Evolutionary conservation across 2,797 vertebrate genomes (phyloP).

Genomic region (Chiroxiphia lanceolata): DNA sequence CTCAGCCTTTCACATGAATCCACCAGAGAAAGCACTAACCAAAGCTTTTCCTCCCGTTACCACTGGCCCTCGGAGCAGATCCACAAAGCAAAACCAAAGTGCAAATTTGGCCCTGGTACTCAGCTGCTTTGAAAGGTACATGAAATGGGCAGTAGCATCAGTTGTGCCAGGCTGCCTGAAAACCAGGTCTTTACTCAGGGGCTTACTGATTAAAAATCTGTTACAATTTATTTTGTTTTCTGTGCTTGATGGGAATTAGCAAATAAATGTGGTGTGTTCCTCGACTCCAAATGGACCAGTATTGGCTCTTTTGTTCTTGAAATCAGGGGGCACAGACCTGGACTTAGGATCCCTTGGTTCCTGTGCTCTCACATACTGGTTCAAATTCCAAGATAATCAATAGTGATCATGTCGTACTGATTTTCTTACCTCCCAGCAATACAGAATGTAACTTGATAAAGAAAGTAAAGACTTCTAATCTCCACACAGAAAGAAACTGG

Average conservation of each 20-base stretch:
- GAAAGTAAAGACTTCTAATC: not conserved
- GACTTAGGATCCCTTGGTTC: not conserved
- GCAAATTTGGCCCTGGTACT: not conserved
- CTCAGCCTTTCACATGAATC: not conserved
- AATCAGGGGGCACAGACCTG: not conserved
- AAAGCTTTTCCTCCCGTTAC: not conserved
- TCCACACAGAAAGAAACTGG: not conserved
- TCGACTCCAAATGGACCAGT: not conserved
- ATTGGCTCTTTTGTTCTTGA: not conserved
- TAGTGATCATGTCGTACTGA: not conserved
- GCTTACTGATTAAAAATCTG: not conserved
- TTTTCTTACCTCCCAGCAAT: not conserved
- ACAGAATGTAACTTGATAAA: not conserved
- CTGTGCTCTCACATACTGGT: rapidly evolving
- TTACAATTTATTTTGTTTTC: not conserved
- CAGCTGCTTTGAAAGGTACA: not conserved
- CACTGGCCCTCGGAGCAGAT: not conserved
- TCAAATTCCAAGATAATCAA: not conserved
- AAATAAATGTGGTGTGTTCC: not conserved
- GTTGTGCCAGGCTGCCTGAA: not conserved
- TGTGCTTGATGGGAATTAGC: not conserved
- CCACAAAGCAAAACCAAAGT: not conserved
- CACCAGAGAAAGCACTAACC: not conserved
- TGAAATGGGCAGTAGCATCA: not conserved
- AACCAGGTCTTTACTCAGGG: not conserved